Base-by-base conservation (phyloP, 1,140 invertebrate species). In the Conus betulinus region DNA sequence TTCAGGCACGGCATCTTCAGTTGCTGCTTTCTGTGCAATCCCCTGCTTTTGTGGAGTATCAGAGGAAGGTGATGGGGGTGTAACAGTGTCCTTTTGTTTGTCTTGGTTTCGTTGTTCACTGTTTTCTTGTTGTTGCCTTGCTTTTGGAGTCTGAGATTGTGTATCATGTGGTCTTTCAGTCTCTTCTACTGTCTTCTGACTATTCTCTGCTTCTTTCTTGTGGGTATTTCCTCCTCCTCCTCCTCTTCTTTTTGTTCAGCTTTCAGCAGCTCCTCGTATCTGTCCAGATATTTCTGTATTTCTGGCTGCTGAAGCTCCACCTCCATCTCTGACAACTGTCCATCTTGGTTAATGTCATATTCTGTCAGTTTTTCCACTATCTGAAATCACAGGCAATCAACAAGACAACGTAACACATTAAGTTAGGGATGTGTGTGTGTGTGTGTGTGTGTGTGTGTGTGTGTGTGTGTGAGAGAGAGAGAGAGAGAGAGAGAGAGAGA, bases 341-440 rank as follows among this genome's bases (percentile, higher is more conserved):
- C 88, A 87, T 89, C 86, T 51, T 87, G 63, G 74, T 89, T 82
- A 10, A 89, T 51, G 78, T 89, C 88, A 84, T 71, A 89, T 51
- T 89, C 53, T n/a, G 15, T 20, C n/a, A 89, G 82, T 39, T 57
- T 87, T 23, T 87, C 85, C 20, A 57, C 52, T 15, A 87, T 53
- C 85, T 85, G 84, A 85, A 85, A 85, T 27, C 84, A 85, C 4
- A 55, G 15, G 53, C 15, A 39, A 60, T 60, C 57, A 60, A 60
- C 57, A 60, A 60, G 57, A 11, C 57, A 60, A 15, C 39, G 3
- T 39, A 39, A 39, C 39, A 39, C 39, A 39, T 39, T 39, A 39
- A 39, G 39, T 39, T 39, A 39, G 39, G 39, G 39, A 39, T 39
- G 39, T 39, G 39, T 39, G 39, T 39, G 39, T 39, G 39, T 39